phyloP scores from a whole-genome alignment of 2,113 vertebrate species.

The Chaetura pelagica region DNA sequence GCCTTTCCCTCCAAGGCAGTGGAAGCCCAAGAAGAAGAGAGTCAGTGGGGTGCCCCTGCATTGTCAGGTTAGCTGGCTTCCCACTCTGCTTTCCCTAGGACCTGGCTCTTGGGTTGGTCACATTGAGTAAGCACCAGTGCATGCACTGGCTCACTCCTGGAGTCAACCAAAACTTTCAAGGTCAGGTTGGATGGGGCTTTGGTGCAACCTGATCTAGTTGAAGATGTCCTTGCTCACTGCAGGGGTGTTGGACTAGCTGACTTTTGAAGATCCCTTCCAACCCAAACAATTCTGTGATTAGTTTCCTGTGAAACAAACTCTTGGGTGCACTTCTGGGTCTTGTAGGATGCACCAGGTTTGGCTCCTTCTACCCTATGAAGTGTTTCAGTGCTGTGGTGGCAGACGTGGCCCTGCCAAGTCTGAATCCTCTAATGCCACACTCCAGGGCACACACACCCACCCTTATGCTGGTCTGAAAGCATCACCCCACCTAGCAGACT shows the following conservation, averaged over 20 bases:
- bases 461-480: neutral
- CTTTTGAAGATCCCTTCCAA: no score
- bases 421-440: neutral
- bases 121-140: neutral
- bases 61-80: neutral
- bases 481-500: neutral
- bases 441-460: neutral
- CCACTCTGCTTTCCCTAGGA: neutral
- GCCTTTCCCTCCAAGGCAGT: neutral
- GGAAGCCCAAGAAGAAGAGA: neutral
- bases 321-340: neutral
- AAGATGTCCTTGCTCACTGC: no score
- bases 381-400: neutral
- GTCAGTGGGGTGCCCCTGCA: neutral
- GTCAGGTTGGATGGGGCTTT: no score
- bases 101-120: neutral
- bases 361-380: neutral
- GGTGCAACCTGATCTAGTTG: no score
- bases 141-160: neutral
- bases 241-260: no score
- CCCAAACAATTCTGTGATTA: no score
- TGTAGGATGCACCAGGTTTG: neutral
- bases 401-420: neutral
- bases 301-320: neutral
- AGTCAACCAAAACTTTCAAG: neutral